phyloP scores from a whole-genome alignment of 2,888 invertebrate species.

The Bruchidius siliquastri region DNA sequence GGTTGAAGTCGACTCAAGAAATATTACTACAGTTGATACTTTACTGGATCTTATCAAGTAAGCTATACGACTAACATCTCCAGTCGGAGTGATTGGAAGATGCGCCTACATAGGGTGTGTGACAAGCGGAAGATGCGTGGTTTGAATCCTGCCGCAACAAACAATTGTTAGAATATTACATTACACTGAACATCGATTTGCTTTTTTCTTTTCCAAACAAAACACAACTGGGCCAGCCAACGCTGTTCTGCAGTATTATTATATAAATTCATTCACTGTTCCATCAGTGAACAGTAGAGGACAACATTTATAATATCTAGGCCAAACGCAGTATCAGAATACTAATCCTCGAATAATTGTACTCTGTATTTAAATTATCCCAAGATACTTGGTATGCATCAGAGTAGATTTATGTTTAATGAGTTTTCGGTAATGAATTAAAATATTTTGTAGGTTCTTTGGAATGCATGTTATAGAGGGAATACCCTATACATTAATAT shows the following conservation, averaged over 20 bases:
- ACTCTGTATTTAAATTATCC: background rate
- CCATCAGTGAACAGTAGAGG: background rate
- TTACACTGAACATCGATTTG: too few species aligned
- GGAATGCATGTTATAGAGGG: background rate
- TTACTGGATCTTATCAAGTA: conserved; percentile 67
- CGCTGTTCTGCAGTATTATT: background rate
- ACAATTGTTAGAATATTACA: too few species aligned
- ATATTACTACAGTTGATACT: conserved; percentile 62
- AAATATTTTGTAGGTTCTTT: background rate
- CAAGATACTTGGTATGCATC: background rate
- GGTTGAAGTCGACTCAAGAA: conserved; percentile 35
- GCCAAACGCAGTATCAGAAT: background rate
- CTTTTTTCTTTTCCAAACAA: too few species aligned
- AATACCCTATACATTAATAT: background rate
- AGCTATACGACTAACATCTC: conserved; percentile 18
- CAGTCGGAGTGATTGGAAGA: too few species aligned
- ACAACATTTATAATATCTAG: background rate
- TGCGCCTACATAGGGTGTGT: too few species aligned
- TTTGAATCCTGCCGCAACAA: too few species aligned
- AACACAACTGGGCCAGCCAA: too few species aligned
- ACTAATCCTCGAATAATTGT: background rate
- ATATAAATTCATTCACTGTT: background rate
- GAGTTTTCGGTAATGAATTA: background rate
- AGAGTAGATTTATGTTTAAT: background rate
- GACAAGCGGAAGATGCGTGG: too few species aligned